Conservation (phyloP, 2,888 invertebrate genomes). For the Trichogramma dendrolimi region DNA sequence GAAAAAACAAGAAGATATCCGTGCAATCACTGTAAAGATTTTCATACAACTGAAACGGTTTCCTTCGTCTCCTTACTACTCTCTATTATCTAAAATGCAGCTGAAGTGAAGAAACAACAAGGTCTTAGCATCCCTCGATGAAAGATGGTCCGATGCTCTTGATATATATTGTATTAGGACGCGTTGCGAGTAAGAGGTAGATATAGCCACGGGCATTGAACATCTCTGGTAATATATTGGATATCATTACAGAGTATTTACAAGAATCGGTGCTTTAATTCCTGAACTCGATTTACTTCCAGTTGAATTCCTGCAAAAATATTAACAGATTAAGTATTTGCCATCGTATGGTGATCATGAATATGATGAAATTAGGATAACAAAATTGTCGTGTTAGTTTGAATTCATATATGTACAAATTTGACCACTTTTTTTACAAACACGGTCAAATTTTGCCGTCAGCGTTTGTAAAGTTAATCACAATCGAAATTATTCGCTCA, state of each 20-base stretch:
- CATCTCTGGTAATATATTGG: slow-evolving; percentile 35
- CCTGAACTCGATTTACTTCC: slow-evolving; percentile 34
- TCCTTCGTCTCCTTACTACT: not conserved
- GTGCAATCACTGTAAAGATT: no score
- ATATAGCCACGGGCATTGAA: slow-evolving; percentile 36
- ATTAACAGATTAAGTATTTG: not conserved
- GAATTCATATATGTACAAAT: no score
- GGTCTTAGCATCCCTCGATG: no score
- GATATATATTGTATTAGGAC: no score
- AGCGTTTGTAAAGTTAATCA: not conserved
- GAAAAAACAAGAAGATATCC: no score
- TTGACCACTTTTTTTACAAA: no score
- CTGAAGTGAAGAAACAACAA: no score
- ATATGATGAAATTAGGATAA: no score
- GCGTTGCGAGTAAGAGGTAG: slow-evolving; percentile 19
- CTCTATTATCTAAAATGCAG: no score
- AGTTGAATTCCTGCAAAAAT: slow-evolving; percentile 43
- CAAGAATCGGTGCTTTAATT: slow-evolving; percentile 40
- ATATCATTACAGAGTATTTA: slow-evolving; percentile 50
- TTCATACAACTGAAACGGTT: not conserved
- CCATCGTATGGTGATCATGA: not conserved
- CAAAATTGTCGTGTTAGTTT: no score
- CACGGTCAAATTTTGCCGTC: not conserved
- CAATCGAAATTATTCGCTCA: not conserved
- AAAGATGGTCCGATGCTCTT: no score